Base-by-base conservation (phyloP, 2,113 vertebrate species). In the Cichladusa arquata region DNA sequence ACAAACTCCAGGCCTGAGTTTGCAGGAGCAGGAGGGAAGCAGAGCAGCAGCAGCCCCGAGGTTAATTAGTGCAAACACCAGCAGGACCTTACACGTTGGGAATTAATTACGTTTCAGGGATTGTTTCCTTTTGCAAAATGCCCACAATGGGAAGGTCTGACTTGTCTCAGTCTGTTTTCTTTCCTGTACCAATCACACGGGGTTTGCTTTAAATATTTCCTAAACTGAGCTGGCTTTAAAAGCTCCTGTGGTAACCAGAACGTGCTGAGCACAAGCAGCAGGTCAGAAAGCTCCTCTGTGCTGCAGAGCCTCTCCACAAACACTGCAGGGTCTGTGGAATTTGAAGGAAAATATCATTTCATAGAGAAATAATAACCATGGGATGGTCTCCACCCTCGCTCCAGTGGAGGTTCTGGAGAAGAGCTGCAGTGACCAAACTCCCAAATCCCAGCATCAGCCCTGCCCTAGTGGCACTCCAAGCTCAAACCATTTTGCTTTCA, bases 141-240 rank as follows among this genome's bases (percentile, higher is more conserved):
- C 85, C 62, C 62, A 29, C 66, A 72, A 6, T 2, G 50, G 88
- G 81, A 92, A 92, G 91, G 81, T 87, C 74, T 95, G 17, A 54
- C 48, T 85, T 44, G 66, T 92, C 89, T 83, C 78, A 73, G 74
- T 48, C 91, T 84, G 9, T 96, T 96, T 95, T 54, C 61, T 73
- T 92, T 85, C 84, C 86, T 38, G 91, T 24, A 90, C 34, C 67
- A 28, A 77, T 90, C 81, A 57, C 45, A 45, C 0, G 12, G 0
- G 65, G 84, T 90, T 95, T 92, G 79, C 73, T 91, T 89, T 24
- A 73, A 83, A 12, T 13, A 12, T 3, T 9, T 4, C n/a, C 93
- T 87, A 70, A 89, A 13, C 24, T 0, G 13, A 95, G 50, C 62
- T 71, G 95, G 93, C 91, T 77, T 54, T 23, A 34, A 36, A 51